phyloP scores from a whole-genome alignment of 2,797 vertebrate genomes.

The Furcifer pardalis region DNA sequence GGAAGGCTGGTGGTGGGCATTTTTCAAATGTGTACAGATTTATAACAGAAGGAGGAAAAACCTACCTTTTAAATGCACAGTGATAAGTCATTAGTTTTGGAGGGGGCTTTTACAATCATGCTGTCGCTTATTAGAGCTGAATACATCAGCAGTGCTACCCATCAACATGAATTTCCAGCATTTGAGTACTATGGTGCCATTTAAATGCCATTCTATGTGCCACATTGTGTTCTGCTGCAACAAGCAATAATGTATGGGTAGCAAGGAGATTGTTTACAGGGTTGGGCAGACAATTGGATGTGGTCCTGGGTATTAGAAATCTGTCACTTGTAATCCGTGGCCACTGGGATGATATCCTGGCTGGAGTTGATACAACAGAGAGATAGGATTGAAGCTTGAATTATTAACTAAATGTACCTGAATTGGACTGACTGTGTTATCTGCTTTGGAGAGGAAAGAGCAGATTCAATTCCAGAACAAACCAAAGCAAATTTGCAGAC shows the following conservation, averaged over 20 bases:
- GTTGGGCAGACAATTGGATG: background rate
- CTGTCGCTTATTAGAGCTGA: background rate
- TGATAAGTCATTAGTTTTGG: background rate
- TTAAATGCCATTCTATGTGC: background rate
- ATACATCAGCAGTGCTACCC: background rate
- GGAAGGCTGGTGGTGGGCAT: background rate
- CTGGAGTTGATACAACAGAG: no score
- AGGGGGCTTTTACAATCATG: fast-evolving
- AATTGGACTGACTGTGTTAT: no score
- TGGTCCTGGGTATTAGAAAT: background rate
- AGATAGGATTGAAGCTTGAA: no score
- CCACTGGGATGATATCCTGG: no score
- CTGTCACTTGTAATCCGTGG: no score
- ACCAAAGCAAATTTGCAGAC: no score
- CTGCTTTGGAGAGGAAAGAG: no score
- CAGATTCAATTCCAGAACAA: no score
- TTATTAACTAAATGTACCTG: no score
- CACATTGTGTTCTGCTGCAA: no score
- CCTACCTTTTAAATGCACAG: background rate
- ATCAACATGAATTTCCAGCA: background rate
- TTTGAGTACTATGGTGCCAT: background rate
- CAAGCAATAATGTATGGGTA: background rate
- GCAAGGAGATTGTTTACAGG: background rate
- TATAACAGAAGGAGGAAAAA: slow-evolving; percentile 4
- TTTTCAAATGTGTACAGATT: background rate